Percentiles rank a stretch among this genome's conserved stretches.
Evolutionary conservation across 2,888 invertebrate genomes (phyloP).

Genomic region (Cotesia congregata): DNA sequence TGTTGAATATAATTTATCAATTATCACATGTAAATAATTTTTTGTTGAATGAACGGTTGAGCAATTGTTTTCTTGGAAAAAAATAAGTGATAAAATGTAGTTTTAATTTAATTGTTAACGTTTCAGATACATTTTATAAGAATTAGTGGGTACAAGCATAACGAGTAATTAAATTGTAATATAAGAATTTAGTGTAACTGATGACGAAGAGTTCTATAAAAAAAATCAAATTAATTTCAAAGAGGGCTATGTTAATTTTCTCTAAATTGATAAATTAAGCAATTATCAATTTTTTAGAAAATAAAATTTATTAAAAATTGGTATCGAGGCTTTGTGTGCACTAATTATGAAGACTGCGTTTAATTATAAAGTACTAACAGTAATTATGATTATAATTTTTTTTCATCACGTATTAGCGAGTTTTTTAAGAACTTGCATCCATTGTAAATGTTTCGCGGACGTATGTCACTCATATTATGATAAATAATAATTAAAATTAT

Average conservation of each 20-base stretch:
- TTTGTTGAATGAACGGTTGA: conserved; percentile 8
- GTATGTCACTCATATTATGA: conserved; percentile 43
- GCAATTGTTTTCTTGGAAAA: conserved; percentile 10
- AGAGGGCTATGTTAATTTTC: neutral
- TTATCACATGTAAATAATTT: conserved; percentile 19
- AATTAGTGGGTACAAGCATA: neutral
- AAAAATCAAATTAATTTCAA: neutral
- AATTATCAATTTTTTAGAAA: neutral
- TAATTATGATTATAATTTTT: conserved; percentile 5
- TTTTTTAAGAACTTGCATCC: conserved; percentile 35
- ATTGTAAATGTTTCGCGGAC: conserved; percentile 48
- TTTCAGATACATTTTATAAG: conserved; percentile 29
- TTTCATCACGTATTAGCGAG: conserved; percentile 39
- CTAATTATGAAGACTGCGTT: conserved; percentile 50
- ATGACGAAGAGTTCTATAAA: neutral
- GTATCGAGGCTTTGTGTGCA: conserved; percentile 36
- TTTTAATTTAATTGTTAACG: conserved; percentile 6
- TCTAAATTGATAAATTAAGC: too few relatives aligned
- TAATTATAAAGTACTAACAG: conserved; percentile 38
- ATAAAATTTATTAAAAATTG: neutral
- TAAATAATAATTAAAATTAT: conserved; percentile 46
- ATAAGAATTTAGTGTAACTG: conserved; percentile 2
- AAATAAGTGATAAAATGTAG: neutral
- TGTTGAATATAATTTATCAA: conserved; percentile 9
- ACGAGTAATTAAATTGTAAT: neutral